Percentiles rank a stretch among this genome's conserved stretches.
Conservation (phyloP, 2,113 vertebrate genomes). For the human (Homo sapiens) region DNA sequence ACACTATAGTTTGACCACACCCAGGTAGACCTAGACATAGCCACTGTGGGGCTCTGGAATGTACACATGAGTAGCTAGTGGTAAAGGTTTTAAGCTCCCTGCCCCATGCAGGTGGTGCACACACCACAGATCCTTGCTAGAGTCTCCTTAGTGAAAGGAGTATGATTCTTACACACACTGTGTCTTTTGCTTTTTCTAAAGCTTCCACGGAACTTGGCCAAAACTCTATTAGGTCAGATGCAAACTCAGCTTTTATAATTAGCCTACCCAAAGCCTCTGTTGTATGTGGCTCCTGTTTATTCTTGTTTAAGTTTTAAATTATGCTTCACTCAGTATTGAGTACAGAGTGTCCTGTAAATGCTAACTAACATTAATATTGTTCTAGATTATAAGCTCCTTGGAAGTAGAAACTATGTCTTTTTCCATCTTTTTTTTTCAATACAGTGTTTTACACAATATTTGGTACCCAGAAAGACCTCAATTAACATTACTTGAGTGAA, state of each 20-base stretch:
- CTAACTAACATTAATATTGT: background rate
- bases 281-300: background rate
- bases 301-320: background rate
- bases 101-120: no score
- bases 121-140: background rate
- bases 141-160: background rate
- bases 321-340: background rate
- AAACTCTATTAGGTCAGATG: background rate
- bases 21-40: background rate
- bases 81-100: background rate
- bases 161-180: background rate
- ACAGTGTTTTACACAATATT: background rate
- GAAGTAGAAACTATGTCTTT: background rate
- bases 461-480: background rate
- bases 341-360: background rate
- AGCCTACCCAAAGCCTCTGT: background rate
- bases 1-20: no score
- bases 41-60: background rate
- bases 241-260: background rate
- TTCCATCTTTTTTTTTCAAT: background rate
- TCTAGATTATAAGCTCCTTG: background rate
- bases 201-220: background rate
- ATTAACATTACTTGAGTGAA: background rate
- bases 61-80: fast-evolving
- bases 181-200: background rate